Evolutionary conservation across 2,888 invertebrate genomes (phyloP).

Genomic region (Torymus aiolomorphi): DNA sequence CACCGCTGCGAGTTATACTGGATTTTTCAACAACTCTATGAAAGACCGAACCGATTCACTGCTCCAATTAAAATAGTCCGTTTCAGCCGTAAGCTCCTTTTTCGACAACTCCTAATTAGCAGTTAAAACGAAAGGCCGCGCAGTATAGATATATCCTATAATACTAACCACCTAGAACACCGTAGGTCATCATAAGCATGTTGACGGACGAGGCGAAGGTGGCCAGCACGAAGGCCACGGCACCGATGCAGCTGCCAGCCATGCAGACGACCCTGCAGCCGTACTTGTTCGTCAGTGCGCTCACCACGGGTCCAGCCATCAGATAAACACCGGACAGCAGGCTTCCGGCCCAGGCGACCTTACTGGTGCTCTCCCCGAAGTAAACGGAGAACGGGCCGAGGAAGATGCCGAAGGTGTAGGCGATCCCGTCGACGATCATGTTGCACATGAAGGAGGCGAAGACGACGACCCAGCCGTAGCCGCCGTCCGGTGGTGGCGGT

Average conservation of each 20-base stretch:
- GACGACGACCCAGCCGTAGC: constrained; percentile 96
- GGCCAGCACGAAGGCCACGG: constrained; percentile 89
- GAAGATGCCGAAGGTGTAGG: constrained; percentile 98
- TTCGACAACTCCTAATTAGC: too few relatives aligned
- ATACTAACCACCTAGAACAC: constrained; percentile 88
- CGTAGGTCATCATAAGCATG: constrained; percentile 94
- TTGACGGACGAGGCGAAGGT: constrained; percentile 91
- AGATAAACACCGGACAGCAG: constrained; percentile 96
- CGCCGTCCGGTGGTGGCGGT: constrained; percentile 93
- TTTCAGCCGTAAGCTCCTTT: too few relatives aligned
- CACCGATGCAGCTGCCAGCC: constrained; percentile 90
- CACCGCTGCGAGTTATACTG: too few relatives aligned
- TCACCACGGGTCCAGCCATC: constrained; percentile 95
- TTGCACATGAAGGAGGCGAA: constrained; percentile 98
- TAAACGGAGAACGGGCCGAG: constrained; percentile 86
- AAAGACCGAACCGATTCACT: too few relatives aligned
- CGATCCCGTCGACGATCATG: constrained; percentile 98
- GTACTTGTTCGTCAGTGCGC: constrained; percentile 96
- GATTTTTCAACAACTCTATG: too few relatives aligned
- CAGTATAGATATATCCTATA: too few relatives aligned
- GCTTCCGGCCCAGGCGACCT: constrained; percentile 95
- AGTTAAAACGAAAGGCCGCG: too few relatives aligned
- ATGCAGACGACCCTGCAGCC: constrained; percentile 97
- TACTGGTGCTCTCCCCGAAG: constrained; percentile 91
- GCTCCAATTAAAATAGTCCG: too few relatives aligned